Evolutionary conservation across 2,797 vertebrate species (phyloP).

Genomic region (Periophthalmus magnuspinnatus): DNA sequence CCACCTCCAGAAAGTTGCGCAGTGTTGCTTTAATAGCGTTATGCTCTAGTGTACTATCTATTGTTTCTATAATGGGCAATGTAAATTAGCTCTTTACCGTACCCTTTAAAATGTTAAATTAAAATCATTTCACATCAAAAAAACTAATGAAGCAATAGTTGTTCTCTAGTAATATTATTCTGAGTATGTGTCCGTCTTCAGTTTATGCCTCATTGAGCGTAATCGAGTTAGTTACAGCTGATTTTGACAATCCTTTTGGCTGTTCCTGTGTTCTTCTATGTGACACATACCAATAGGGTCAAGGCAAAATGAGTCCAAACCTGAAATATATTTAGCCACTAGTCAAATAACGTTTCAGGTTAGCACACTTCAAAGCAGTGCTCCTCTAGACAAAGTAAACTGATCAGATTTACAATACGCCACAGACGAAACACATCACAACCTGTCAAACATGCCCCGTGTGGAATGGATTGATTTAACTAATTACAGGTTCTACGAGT

Average conservation of each 20-base stretch:
- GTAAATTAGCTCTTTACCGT: too few species aligned
- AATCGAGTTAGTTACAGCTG: conserved; percentile 10
- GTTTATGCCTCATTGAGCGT: background rate
- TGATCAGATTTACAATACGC: conserved; percentile 22
- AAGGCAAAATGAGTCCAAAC: conserved; percentile 2
- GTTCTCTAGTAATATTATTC: background rate
- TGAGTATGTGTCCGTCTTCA: background rate
- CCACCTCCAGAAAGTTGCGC: too few species aligned
- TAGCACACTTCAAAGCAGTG: conserved; percentile 27
- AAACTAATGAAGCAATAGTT: background rate
- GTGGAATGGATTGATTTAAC: conserved; percentile 14
- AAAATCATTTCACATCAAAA: background rate
- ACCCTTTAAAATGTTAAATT: background rate
- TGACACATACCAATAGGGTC: conserved; percentile 10
- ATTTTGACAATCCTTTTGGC: background rate
- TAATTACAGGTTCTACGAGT: conserved; percentile 18
- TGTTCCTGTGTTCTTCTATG: background rate
- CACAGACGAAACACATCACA: conserved; percentile 13
- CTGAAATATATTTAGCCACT: conserved; percentile 10
- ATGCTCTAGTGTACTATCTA: too few species aligned
- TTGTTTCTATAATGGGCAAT: too few species aligned
- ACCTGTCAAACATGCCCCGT: background rate
- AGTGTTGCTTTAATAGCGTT: too few species aligned
- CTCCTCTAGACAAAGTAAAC: conserved; percentile 20
- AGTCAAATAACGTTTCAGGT: conserved; percentile 20